These are phyloP conservation scores for Cathartes aura DNA, from an alignment of 2,113 vertebrate species.

Conservation along the genomic window DNA sequence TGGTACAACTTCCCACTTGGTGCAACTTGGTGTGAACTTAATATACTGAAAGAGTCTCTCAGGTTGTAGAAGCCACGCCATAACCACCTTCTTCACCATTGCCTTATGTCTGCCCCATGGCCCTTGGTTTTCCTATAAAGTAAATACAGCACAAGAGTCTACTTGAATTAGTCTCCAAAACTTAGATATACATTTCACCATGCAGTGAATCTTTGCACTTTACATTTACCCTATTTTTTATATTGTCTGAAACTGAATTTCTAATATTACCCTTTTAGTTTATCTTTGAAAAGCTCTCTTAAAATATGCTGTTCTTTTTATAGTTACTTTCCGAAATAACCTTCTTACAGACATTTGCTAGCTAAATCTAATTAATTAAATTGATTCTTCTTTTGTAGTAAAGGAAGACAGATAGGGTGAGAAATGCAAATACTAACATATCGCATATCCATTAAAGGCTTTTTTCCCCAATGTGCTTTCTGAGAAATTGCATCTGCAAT, in stretches of 20 bases:
- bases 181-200: neutral
- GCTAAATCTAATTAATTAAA: slow-evolving; percentile 23
- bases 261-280: neutral
- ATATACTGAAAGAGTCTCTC: neutral
- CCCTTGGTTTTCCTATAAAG: neutral
- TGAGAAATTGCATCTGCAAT: neutral
- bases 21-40: neutral
- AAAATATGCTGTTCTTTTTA: neutral
- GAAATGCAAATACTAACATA: slow-evolving; percentile 17
- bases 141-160: neutral
- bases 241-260: neutral
- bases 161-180: neutral
- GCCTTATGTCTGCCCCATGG: neutral
- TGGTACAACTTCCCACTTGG: neutral
- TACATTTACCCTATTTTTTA: neutral
- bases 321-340: slow-evolving; percentile 11
- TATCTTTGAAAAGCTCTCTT: neutral
- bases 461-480: slow-evolving; percentile 13
- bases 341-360: neutral
- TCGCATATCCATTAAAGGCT: neutral
- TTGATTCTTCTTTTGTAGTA: slow-evolving; percentile 16
- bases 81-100: neutral
- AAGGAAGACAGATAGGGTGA: slow-evolving; percentile 6
- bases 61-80: neutral
- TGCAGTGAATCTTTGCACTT: neutral